Evolutionary conservation across 2,113 vertebrate genomes (phyloP).

Genomic region (Semnornis frantzii): DNA sequence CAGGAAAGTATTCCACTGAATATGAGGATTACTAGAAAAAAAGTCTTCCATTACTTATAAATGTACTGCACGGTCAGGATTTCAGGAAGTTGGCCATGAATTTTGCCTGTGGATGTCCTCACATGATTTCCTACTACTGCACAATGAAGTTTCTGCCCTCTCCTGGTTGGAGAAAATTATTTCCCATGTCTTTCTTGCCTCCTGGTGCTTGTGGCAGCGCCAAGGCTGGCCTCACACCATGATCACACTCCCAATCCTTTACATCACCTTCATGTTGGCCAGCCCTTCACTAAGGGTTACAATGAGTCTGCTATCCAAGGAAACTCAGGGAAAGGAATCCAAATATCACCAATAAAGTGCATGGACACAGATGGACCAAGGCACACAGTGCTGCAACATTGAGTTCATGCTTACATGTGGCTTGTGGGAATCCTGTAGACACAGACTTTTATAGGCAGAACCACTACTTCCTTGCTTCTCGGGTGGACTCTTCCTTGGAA

Average conservation of each 20-base stretch:
- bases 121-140: not conserved
- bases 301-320: not conserved
- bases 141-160: slow-evolving; percentile 14
- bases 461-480: not conserved
- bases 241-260: not conserved
- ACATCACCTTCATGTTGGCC: not conserved
- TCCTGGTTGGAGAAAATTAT: not conserved
- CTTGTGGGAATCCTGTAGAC: not conserved
- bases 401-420: not conserved
- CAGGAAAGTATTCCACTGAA: not conserved
- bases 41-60: not conserved
- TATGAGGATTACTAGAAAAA: slow-evolving; percentile 16
- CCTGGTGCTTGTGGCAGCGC: not conserved
- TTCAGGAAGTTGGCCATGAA: not conserved
- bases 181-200: not conserved
- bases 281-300: not conserved
- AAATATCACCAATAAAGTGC: not conserved
- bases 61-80: not conserved
- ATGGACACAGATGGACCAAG: not conserved
- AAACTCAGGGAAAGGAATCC: not conserved
- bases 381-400: not conserved
- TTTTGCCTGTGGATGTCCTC: not conserved
- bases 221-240: not conserved
- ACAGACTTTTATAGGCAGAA: fast-evolving
- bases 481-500: not conserved